Percentiles rank a stretch among this genome's conserved stretches.
phyloP scores from a whole-genome alignment of 2,113 vertebrate species.

The Oenanthe melanoleuca region DNA sequence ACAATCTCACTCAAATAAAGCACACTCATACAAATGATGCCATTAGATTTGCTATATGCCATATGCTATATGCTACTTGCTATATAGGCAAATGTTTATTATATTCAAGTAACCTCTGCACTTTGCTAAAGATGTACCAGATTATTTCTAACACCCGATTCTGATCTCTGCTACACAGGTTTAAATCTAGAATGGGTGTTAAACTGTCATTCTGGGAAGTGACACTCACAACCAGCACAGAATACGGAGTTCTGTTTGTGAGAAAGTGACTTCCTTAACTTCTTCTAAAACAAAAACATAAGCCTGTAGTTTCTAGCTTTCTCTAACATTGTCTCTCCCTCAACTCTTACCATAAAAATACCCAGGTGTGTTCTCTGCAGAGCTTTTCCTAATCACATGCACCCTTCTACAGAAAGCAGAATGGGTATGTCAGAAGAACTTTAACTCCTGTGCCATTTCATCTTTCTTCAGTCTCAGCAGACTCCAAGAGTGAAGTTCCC shows the following conservation, averaged over 20 bases:
- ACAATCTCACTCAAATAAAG: neutral
- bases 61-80: neutral
- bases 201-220: neutral
- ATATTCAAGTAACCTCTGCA: neutral
- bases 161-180: neutral
- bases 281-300: neutral
- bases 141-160: neutral
- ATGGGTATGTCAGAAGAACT: neutral
- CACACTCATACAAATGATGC: neutral
- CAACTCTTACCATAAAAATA: neutral
- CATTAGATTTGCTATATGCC: neutral
- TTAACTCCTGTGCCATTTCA: neutral
- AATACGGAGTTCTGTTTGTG: neutral
- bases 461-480: neutral
- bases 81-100: neutral
- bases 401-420: neutral
- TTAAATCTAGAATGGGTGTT: neutral
- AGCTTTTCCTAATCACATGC: neutral
- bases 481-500: neutral
- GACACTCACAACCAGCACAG: neutral
- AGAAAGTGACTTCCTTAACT: neutral
- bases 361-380: neutral
- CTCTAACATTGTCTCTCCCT: neutral
- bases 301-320: neutral
- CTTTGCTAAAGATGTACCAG: neutral